Conservation (phyloP, 2,888 invertebrate genomes). For the Parnassius glacialis region DNA sequence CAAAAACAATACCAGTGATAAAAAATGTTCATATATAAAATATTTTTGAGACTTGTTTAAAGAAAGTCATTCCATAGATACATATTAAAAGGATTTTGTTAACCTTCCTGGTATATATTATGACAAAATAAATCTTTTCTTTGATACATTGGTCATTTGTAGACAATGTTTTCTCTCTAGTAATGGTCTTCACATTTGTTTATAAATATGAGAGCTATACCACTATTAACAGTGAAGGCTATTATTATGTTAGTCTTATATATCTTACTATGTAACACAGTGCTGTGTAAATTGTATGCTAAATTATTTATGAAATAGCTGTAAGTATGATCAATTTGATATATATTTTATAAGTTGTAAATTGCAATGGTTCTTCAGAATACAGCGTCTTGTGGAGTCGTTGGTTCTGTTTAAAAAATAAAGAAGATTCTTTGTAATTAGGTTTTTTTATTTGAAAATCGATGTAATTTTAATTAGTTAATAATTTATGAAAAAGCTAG, state of each 20-base stretch:
- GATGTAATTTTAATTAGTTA: too few species aligned
- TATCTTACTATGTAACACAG: constrained; percentile 38
- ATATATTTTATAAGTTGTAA: constrained; percentile 49
- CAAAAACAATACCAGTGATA: too few species aligned
- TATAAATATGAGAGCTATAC: neutral
- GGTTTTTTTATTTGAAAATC: constrained; percentile 28
- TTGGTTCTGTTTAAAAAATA: constrained; percentile 61
- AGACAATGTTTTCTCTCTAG: constrained; percentile 20
- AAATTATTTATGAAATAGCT: constrained; percentile 72
- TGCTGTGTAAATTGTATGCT: constrained; percentile 66
- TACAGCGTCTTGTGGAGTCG: constrained; percentile 43
- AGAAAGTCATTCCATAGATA: neutral
- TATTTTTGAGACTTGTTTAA: neutral
- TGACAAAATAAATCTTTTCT: constrained; percentile 30
- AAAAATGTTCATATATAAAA: too few species aligned
- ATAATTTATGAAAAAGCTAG: too few species aligned
- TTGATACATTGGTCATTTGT: constrained; percentile 17
- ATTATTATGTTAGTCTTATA: neutral
- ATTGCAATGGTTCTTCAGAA: constrained; percentile 49
- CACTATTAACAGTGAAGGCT: constrained; percentile 11
- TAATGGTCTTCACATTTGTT: constrained; percentile 9
- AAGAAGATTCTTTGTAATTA: constrained; percentile 59
- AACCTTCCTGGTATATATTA: neutral
- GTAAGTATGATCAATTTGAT: constrained; percentile 55
- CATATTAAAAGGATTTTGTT: neutral